Evolutionary conservation across 1,140 invertebrate species (phyloP), one percentile per base, ranked within the genome.

Genomic region (Pygmarrhopalites habei): DNA sequence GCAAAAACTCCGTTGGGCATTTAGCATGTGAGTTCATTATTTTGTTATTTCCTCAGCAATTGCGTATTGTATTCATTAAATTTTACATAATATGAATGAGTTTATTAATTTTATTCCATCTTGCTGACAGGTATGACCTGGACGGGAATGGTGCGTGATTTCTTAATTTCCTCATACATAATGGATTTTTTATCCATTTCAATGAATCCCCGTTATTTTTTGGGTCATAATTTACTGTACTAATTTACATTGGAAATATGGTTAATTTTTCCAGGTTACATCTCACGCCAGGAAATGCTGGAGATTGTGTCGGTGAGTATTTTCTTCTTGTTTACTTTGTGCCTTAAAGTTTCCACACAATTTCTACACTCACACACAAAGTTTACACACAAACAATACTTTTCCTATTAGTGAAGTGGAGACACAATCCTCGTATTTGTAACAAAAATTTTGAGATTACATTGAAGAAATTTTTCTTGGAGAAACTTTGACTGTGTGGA

Each of bases 1-100:
- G 75, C 92, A 97, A 78, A 98, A 98, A 78, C 81, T 98, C 25
- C 91, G 92, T 78, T 98, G 94, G 93, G 94, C 95, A 46, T 98
- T 98, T 81, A 91, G 87, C 66, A 95, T 95, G 91, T 95, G 95
- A 77, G 92, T 77, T 82, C 95, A 56, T 92, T 35, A 15, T 35
- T 35, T 35, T 35, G 32, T 7, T 35, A 5, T 35, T 35, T 35
- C 32, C 15, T 7, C 32, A 35, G 32, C 15, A 35, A 15, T 35
- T 15, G 15, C 32, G 32, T 35, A 7, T 35, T 35, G 15, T 15
- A 35, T 35, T 5, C 15, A 35, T 15, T 35, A 35, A 15, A 35
- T n/a, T n/a, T 5, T 35, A 35, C 32, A 35, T 35, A 35, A 95
- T 77, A 91, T 90, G 59, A 94, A 95, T 74, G 92, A 91, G 32